Percentiles rank a stretch among this genome's conserved stretches.
phyloP scores from a whole-genome alignment of 1,140 invertebrate species.

The Sesamia nonagrioides region DNA sequence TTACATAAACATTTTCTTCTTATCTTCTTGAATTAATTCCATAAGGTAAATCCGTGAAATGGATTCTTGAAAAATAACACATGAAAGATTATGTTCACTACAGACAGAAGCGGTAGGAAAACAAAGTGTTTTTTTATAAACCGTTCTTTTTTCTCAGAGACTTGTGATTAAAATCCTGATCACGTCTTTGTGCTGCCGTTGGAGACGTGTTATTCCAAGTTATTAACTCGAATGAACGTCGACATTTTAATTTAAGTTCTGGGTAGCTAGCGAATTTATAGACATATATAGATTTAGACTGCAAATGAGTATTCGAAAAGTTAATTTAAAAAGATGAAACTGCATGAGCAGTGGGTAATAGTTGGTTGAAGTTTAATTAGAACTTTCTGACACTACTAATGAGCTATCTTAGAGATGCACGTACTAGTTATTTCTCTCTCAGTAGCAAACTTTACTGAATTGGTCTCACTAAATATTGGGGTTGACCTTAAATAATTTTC shows the following conservation, averaged over 20 bases:
- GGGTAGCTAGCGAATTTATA: constrained; percentile 28
- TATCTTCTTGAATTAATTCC: not conserved
- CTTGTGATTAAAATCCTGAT: constrained; percentile 44
- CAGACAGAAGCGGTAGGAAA: constrained; percentile 34
- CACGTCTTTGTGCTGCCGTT: constrained; percentile 46
- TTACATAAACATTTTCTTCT: too few relatives aligned
- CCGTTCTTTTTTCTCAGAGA: constrained; percentile 10
- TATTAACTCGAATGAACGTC: constrained; percentile 44
- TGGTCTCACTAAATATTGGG: not conserved
- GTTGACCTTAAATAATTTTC: not conserved
- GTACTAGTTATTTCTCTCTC: constrained; percentile 1
- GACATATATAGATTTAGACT: constrained; percentile 13
- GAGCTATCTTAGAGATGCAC: not conserved
- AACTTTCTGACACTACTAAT: constrained; percentile 21
- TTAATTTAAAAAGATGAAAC: constrained; percentile 18
- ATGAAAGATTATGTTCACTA: constrained; percentile 16
- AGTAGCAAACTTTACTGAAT: not conserved
- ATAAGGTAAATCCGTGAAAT: not conserved
- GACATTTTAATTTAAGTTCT: constrained; percentile 47
- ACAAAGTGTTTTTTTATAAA: constrained; percentile 35
- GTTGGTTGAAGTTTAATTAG: constrained; percentile 38
- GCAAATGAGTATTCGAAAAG: constrained; percentile 20
- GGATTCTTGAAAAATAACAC: not conserved
- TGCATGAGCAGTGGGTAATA: constrained; percentile 27
- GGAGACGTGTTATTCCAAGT: constrained; percentile 49